phyloP scores from a whole-genome alignment of 2,888 invertebrate genomes.

The Chrysotoxum bicinctum region DNA sequence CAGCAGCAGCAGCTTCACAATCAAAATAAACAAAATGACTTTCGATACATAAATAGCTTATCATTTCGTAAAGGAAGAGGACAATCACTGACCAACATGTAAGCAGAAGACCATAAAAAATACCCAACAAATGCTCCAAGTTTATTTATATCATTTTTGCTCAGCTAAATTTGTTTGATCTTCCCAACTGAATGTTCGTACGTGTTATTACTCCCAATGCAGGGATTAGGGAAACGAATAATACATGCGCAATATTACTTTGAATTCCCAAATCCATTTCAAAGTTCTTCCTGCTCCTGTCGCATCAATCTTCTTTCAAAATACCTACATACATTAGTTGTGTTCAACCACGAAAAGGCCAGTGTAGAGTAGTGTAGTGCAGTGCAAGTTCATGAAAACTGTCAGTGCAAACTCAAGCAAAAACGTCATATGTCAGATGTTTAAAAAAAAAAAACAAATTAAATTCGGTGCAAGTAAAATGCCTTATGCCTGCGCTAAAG shows the following conservation, averaged over 20 bases:
- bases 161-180: neutral
- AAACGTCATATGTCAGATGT: too few species aligned
- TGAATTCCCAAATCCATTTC: slow-evolving; percentile 5
- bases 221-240: slow-evolving; percentile 28
- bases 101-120: neutral
- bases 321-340: neutral
- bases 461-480: too few species aligned
- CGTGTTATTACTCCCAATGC: slow-evolving; percentile 8
- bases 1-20: neutral
- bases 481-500: too few species aligned
- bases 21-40: neutral
- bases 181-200: slow-evolving; percentile 6
- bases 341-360: too few species aligned
- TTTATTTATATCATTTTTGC: neutral
- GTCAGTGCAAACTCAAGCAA: too few species aligned
- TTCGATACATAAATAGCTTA: neutral
- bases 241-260: slow-evolving; percentile 47
- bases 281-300: neutral
- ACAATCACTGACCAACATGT: neutral
- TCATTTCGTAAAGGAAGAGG: neutral
- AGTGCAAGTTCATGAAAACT: too few species aligned
- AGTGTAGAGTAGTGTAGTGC: too few species aligned
- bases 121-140: neutral
- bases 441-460: too few species aligned
- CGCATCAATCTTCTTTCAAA: neutral